Percentiles rank a stretch among this genome's conserved stretches.
phyloP scores from a whole-genome alignment of 2,797 vertebrate species.

The Nothura maculosa region DNA sequence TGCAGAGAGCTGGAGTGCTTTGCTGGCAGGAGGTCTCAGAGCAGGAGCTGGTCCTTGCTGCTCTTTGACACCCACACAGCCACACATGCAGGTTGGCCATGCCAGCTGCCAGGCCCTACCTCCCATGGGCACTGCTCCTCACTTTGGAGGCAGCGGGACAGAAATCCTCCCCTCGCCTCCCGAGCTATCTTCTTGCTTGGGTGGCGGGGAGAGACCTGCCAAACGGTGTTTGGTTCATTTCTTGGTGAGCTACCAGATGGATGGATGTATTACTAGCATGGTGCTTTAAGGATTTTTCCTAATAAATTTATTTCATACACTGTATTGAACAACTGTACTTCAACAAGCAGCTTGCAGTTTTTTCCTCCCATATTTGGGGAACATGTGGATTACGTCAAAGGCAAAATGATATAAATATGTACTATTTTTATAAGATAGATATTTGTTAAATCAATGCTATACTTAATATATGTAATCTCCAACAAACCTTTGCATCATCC shows the following conservation, averaged over 20 bases:
- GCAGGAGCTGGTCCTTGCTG: neutral
- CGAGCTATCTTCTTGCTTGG: neutral
- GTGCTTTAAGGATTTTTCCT: neutral
- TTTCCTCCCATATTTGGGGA: neutral
- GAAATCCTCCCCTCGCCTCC: neutral
- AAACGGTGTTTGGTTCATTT: neutral
- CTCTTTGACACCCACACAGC: neutral
- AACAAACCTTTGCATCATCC: neutral
- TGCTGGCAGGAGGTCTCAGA: neutral
- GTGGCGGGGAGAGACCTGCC: neutral
- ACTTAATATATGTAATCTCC: neutral
- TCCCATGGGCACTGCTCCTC: neutral
- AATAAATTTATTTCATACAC: neutral
- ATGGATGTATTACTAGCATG: neutral
- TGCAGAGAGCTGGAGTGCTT: neutral
- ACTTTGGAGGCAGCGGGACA: rapidly evolving
- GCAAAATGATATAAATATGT: neutral
- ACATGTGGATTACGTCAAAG: neutral
- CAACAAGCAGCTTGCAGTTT: neutral
- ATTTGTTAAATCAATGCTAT: neutral
- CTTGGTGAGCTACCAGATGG: neutral
- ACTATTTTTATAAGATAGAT: neutral
- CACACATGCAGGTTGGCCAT: neutral
- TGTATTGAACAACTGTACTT: neutral
- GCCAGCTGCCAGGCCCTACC: neutral